A percentile compares a stretch with the other conserved stretches of the same genome.
These are phyloP conservation scores for Seladonia tumulorum DNA, from an alignment of 2,888 invertebrate species.

Conservation along the genomic window DNA sequence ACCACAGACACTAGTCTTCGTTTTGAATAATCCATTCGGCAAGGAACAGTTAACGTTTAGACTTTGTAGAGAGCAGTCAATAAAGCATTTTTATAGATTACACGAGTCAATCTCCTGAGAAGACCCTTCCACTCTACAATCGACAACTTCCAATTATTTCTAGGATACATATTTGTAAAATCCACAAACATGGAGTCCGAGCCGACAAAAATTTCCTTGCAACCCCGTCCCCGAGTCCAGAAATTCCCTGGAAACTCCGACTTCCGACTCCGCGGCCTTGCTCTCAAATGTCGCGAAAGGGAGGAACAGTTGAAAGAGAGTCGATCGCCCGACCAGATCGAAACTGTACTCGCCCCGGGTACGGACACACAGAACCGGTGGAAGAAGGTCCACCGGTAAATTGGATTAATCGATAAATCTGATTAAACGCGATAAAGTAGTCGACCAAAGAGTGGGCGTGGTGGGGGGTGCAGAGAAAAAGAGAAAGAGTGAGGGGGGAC, in stretches of 20 bases:
- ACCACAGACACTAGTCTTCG: no score
- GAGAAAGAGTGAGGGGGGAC: no score
- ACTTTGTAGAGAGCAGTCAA: no score
- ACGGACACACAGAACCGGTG: background rate
- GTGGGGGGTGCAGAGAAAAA: no score
- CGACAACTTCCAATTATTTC: background rate
- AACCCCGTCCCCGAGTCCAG: background rate
- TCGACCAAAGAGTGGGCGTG: background rate
- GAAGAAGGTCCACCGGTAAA: background rate
- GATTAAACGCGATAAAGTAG: conserved; percentile 4
- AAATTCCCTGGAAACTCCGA: background rate
- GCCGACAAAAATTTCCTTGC: background rate
- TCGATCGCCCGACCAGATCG: background rate
- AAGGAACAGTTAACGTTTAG: no score
- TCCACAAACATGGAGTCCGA: no score
- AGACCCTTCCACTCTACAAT: no score
- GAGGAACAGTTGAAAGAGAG: background rate
- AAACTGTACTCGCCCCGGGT: background rate
- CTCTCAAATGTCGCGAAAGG: background rate
- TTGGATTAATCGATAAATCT: conserved; percentile 8
- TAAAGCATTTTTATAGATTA: no score
- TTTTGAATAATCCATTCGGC: no score
- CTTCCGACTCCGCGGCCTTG: background rate
- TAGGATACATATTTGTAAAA: background rate
- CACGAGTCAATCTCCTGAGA: no score